These are phyloP conservation scores for Excalfactoria chinensis DNA, from an alignment of 2,113 vertebrate genomes.

Conservation along the genomic window DNA sequence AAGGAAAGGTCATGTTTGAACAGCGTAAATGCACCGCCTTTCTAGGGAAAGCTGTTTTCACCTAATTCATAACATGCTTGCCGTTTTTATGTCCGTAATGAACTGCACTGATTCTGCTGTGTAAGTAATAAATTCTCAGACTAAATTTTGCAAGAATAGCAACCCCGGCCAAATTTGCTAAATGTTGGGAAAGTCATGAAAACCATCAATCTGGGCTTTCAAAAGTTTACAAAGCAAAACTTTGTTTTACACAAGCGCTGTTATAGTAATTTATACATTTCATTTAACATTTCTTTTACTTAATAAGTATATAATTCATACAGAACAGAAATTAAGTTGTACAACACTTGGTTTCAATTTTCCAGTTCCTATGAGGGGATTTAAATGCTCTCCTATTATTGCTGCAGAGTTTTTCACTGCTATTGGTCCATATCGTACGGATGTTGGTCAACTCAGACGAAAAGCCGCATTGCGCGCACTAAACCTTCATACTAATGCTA, in stretches of 20 bases:
- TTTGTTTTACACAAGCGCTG: conserved; percentile 27
- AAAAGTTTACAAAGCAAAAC: conserved; percentile 42
- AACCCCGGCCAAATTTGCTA: conserved; percentile 6
- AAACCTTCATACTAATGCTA: conserved; percentile 45
- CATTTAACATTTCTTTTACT: conserved; percentile 44
- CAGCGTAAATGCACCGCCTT: not conserved
- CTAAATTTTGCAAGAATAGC: conserved; percentile 24
- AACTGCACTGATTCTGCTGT: conserved; percentile 37
- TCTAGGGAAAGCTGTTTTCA: conserved; percentile 56
- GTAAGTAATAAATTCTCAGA: conserved; percentile 63
- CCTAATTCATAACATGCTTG: conserved; percentile 61
- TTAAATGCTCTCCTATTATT: conserved; percentile 34
- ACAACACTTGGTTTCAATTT: conserved; percentile 63
- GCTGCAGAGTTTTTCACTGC: not conserved
- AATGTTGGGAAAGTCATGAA: conserved; percentile 38
- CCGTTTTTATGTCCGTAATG: conserved; percentile 38
- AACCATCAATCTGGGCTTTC: conserved; percentile 44
- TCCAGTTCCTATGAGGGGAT: conserved; percentile 30
- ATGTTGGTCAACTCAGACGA: not conserved
- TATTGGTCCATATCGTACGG: not conserved
- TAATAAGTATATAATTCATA: conserved; percentile 39
- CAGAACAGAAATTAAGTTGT: conserved; percentile 38
- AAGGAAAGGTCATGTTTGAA: conserved; percentile 25
- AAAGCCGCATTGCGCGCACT: not conserved
- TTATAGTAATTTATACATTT: conserved; percentile 58